Percentiles rank a stretch among this genome's conserved stretches.
Conservation (phyloP, 2,113 vertebrate genomes). For the Eidolon helvum region DNA sequence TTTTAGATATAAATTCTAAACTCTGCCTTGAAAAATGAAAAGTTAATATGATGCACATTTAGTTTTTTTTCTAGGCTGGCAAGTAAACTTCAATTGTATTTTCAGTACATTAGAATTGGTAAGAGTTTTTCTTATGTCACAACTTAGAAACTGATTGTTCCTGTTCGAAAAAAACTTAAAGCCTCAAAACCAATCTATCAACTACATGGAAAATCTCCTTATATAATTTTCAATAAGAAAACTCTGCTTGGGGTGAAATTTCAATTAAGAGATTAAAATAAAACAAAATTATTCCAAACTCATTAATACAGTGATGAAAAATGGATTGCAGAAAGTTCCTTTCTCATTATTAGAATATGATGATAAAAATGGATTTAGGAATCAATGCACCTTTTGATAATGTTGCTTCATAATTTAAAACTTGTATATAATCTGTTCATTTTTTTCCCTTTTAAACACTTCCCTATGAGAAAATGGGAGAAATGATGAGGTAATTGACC, state of each 20-base stretch:
- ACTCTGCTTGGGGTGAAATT: slow-evolving; percentile 63
- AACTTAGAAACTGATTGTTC: slow-evolving; percentile 66
- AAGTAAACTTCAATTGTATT: slow-evolving; percentile 39
- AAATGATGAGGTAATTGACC: neutral
- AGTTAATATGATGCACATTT: slow-evolving; percentile 33
- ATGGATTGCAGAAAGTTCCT: slow-evolving; percentile 12
- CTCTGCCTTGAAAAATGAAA: slow-evolving; percentile 54
- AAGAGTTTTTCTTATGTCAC: slow-evolving; percentile 40
- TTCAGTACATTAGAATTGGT: slow-evolving; percentile 58
- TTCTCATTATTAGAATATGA: slow-evolving; percentile 40
- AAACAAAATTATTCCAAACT: slow-evolving; percentile 59
- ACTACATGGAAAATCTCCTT: slow-evolving; percentile 64
- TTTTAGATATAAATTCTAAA: slow-evolving; percentile 39
- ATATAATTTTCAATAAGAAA: slow-evolving; percentile 62
- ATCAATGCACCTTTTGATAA: neutral
- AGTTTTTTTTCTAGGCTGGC: neutral
- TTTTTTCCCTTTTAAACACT: slow-evolving; percentile 11
- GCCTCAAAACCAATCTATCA: slow-evolving; percentile 68
- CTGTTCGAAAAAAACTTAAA: slow-evolving; percentile 44
- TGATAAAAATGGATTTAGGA: slow-evolving; percentile 31
- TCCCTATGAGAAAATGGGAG: neutral
- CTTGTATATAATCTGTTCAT: neutral
- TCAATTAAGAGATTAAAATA: slow-evolving; percentile 64
- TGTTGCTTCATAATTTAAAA: slow-evolving; percentile 38
- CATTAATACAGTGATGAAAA: slow-evolving; percentile 61